Evolutionary conservation across 2,888 invertebrate species (phyloP), one percentile per base, ranked within the genome.

Genomic region (Eulithis testata): DNA sequence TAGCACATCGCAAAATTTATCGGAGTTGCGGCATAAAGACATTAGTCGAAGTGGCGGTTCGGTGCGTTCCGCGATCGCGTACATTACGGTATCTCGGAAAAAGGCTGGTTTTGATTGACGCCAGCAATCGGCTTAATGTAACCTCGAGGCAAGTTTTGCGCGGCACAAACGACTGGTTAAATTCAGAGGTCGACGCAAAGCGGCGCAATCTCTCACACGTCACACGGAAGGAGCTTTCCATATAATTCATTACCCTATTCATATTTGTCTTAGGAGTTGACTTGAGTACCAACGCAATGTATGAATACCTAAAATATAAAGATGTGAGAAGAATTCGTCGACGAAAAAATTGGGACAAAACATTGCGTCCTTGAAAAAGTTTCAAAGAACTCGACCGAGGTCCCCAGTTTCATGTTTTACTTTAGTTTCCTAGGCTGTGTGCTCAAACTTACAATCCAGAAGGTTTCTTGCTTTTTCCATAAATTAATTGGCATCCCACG

Each of bases 41-140:
- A 87, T 85, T 84, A 81, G 74, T 75, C 72, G 73, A 82, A 85
- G 79, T 84, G 68, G 57, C 74, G 79, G 81, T 77, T 79, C 73
- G 78, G 37, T 58, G 55, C 57, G 61, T 49, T 55, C 40, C 50
- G 52, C 51, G 76, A 72, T 70, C 69, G 77, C 78, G 76, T 83
- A 81, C 83, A 83, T 84, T 83, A 82, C 76, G 76, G 80, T 85
- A 85, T 88, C 81, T 85, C 78, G 76, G 79, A 88, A 90, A 91
- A 91, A 90, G 87, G 87, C 86, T 82, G 83, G 86, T 86, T 91
- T 90, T 92, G 92, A 92, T 91, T 91, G 92, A 92, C 89, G 91
- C 88, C 74, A 78, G 91, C 91, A 92, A 92, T 93, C 90, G 89
- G 86, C 91, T 90, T 92, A 91, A 92, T 93, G 92, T 91, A 90